These are phyloP conservation scores for Halichoerus grypus DNA, from an alignment of 2,113 vertebrate species.

Conservation along the genomic window DNA sequence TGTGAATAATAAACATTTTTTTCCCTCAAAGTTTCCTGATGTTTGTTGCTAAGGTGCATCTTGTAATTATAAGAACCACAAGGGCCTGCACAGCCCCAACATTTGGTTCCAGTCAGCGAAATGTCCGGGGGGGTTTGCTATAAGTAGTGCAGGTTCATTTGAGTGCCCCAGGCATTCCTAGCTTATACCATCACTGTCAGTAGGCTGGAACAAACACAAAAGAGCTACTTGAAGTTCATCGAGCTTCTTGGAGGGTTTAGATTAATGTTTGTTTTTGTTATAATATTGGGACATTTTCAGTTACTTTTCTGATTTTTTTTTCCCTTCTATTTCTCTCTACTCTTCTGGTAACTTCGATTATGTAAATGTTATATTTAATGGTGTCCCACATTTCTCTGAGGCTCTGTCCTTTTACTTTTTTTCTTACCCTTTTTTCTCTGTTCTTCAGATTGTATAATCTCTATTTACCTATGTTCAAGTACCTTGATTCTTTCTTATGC, in stretches of 20 bases:
- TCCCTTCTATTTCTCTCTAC: neutral
- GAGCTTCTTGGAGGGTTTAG: neutral
- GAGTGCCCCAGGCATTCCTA: neutral
- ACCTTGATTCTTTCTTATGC: neutral
- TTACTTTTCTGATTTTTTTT: neutral
- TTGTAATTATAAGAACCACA: neutral
- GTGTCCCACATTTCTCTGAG: neutral
- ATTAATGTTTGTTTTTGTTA: neutral
- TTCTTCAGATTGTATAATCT: neutral
- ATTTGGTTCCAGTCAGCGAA: neutral
- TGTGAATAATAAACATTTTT: neutral
- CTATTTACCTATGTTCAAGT: constrained; percentile 1
- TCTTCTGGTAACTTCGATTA: neutral
- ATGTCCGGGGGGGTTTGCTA: no score
- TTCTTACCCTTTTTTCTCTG: neutral
- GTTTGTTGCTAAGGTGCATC: neutral
- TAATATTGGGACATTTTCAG: neutral
- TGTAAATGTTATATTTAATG: neutral
- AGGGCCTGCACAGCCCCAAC: neutral
- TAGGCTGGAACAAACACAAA: neutral
- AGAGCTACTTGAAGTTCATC: neutral
- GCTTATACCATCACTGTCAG: neutral
- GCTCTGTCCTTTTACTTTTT: neutral
- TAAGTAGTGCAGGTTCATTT: neutral
- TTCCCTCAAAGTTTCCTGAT: neutral